A percentile compares a stretch with the other conserved stretches of the same genome.
These are phyloP conservation scores for Conus canariensis DNA, from an alignment of 2,888 invertebrate genomes.

Conservation along the genomic window DNA sequence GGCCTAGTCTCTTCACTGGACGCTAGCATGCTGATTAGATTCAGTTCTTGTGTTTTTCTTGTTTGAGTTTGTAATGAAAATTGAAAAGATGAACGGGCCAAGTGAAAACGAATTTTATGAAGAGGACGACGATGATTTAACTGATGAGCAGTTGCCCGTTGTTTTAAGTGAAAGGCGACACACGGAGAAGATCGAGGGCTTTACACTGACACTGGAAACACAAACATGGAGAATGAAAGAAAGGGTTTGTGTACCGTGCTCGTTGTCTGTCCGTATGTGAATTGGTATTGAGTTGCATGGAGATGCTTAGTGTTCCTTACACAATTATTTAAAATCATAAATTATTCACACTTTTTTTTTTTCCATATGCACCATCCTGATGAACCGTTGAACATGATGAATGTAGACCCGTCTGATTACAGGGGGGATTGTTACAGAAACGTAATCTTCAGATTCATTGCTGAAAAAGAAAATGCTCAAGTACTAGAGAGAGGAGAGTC, in stretches of 20 bases:
- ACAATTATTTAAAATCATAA: too few relatives aligned
- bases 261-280: slow-evolving; percentile 49
- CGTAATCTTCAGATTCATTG: too few relatives aligned
- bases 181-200: slow-evolving; percentile 86
- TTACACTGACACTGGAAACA: slow-evolving; percentile 83
- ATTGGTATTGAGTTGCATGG: not conserved
- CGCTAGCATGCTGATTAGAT: slow-evolving; percentile 25
- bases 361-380: too few relatives aligned
- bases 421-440: too few relatives aligned
- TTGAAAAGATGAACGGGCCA: slow-evolving; percentile 48
- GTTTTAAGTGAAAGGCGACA: slow-evolving; percentile 88
- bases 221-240: slow-evolving; percentile 94
- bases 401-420: too few relatives aligned
- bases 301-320: too few relatives aligned
- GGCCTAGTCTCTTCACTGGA: not conserved
- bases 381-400: too few relatives aligned
- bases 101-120: slow-evolving; percentile 54
- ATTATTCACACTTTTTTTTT: too few relatives aligned
- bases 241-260: slow-evolving; percentile 65
- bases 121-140: slow-evolving; percentile 61
- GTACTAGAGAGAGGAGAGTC: too few relatives aligned
- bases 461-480: too few relatives aligned
- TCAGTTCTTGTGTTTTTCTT: slow-evolving; percentile 5
- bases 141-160: slow-evolving; percentile 81
- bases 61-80: slow-evolving; percentile 40